Evolutionary conservation across 2,113 vertebrate genomes (phyloP).

Genomic region (Merops nubicus): DNA sequence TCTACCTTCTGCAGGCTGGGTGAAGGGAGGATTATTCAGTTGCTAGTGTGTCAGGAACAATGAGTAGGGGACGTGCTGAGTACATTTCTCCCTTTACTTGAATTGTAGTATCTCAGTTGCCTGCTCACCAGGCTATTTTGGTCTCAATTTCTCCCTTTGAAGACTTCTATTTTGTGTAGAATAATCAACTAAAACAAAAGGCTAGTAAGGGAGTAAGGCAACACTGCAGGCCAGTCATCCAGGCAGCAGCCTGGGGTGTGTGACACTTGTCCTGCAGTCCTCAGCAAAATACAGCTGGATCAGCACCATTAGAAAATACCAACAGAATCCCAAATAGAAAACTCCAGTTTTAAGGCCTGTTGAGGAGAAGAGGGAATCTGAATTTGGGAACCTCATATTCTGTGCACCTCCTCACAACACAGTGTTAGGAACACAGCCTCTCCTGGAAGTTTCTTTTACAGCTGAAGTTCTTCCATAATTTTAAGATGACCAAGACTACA

Average conservation of each 20-base stretch:
- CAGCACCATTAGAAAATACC: background rate
- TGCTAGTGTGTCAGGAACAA: background rate
- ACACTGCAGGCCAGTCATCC: background rate
- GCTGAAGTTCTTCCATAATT: background rate
- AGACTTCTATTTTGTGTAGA: background rate
- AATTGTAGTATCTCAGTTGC: background rate
- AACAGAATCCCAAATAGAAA: background rate
- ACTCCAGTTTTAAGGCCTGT: background rate
- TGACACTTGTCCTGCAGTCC: background rate
- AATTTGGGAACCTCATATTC: background rate
- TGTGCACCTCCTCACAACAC: background rate
- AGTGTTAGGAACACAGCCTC: fast-evolving
- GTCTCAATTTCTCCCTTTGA: background rate
- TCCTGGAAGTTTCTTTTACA: background rate
- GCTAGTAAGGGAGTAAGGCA: background rate
- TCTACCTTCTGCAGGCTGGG: background rate
- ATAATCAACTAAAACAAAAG: background rate
- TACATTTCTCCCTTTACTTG: background rate
- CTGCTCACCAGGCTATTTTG: background rate
- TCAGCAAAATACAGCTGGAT: background rate
- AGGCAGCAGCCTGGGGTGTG: background rate
- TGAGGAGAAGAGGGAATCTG: background rate
- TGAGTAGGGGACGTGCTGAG: background rate
- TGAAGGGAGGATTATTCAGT: background rate
- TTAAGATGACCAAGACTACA: background rate